phyloP scores from a whole-genome alignment of 2,888 invertebrate genomes.

The Scelioninae gen. 2 region DNA sequence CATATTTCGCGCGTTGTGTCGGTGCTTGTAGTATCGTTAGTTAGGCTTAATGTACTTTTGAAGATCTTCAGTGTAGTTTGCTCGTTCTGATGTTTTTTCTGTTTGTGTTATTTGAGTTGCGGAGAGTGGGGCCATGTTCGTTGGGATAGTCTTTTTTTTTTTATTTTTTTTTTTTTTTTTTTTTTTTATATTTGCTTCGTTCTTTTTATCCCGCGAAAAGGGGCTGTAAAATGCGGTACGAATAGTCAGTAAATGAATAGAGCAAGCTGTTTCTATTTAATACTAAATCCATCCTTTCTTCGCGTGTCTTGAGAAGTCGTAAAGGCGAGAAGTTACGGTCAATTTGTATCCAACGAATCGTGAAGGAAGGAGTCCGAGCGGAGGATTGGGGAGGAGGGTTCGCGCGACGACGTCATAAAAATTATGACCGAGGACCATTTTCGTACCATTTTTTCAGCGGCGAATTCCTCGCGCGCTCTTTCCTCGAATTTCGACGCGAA shows the following conservation, averaged over 20 bases:
- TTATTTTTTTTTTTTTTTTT: conserved; percentile 32
- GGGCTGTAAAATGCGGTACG: conserved; percentile 53
- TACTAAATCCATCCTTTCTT: conserved; percentile 57
- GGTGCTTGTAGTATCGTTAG: no score
- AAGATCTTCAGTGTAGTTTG: no score
- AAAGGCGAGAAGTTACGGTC: conserved; percentile 60
- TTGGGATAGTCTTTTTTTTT: no score
- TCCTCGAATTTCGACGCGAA: conserved; percentile 55
- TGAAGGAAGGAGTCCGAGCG: conserved; percentile 41
- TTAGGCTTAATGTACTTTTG: no score
- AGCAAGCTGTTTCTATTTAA: conserved; percentile 58
- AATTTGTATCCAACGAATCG: conserved; percentile 60
- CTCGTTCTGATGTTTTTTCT: no score
- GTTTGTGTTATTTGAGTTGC: no score
- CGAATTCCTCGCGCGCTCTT: conserved; percentile 38
- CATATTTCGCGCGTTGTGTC: no score
- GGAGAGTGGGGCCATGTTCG: no score
- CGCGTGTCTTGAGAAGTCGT: conserved; percentile 58
- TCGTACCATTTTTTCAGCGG: conserved; percentile 41
- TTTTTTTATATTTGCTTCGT: conserved; percentile 37
- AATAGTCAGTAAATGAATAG: conserved; percentile 57
- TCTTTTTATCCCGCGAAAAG: conserved; percentile 39
- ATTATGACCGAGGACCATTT: conserved; percentile 46
- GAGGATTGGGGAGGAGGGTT: conserved; percentile 10
- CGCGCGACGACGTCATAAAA: conserved; percentile 42